Evolutionary conservation across 2,113 vertebrate species (phyloP).

Genomic region (Muscicapa adusta): DNA sequence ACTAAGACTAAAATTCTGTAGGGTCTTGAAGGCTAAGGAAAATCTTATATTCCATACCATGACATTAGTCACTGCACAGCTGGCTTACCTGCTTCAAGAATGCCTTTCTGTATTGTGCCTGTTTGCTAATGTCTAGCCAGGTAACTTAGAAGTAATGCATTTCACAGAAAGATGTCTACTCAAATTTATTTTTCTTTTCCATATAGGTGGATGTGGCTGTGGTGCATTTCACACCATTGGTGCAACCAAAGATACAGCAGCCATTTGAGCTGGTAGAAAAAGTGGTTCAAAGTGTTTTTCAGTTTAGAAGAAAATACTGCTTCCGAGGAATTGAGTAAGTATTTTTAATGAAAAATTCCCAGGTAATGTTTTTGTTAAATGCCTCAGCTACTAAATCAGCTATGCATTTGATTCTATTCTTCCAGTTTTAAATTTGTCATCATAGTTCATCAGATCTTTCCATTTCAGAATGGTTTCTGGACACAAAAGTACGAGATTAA

Average conservation of each 20-base stretch:
- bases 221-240: constrained; percentile 88
- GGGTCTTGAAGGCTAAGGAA: not conserved
- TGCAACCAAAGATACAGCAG: constrained; percentile 85
- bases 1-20: not conserved
- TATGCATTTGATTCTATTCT: not conserved
- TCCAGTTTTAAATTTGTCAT: not conserved
- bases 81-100: not conserved
- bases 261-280: constrained; percentile 93
- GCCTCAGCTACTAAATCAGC: not conserved
- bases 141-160: not conserved
- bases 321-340: constrained; percentile 86
- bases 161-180: not conserved
- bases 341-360: not conserved
- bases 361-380: not conserved
- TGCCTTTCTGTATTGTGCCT: not conserved
- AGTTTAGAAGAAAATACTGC: constrained; percentile 92
- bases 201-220: constrained; percentile 91
- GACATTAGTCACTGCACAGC: not conserved
- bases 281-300: constrained; percentile 85
- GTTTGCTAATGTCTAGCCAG: not conserved
- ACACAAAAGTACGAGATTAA: not conserved
- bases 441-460: not conserved
- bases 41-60: not conserved
- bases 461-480: not conserved
- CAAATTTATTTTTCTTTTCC: not conserved